Conservation (phyloP, 1,140 invertebrate species). For the Schlechtendalia chinensis region DNA sequence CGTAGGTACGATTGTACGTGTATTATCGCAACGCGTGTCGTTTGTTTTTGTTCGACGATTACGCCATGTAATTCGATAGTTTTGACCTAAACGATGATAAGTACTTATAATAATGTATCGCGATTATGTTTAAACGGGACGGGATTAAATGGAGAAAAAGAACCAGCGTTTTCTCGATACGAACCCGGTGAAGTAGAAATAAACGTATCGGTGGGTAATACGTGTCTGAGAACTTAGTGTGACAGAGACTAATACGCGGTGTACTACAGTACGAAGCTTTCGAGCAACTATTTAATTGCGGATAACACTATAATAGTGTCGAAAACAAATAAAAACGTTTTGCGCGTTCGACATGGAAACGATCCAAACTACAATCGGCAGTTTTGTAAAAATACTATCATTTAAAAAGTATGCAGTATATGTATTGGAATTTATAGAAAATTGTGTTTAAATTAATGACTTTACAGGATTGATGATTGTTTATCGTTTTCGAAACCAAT, state of each 20-base stretch:
- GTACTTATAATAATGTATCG: conserved; percentile 2
- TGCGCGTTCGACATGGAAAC: neutral
- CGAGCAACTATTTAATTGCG: neutral
- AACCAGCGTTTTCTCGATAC: neutral
- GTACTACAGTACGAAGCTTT: neutral
- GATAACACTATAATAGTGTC: conserved; percentile 9
- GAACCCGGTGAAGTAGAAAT: conserved; percentile 1
- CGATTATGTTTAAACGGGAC: neutral
- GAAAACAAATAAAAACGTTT: conserved; percentile 12
- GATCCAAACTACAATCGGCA: no score
- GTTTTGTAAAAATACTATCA: no score
- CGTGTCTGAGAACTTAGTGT: neutral
- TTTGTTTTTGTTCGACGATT: neutral
- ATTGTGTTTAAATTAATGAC: no score
- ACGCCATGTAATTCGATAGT: neutral
- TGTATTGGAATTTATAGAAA: no score
- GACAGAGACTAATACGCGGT: conserved; percentile 18
- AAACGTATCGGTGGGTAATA: conserved; percentile 6
- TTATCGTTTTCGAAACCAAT: no score
- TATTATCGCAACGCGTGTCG: no score
- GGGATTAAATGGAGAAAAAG: neutral
- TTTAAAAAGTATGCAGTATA: no score
- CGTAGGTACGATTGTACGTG: no score
- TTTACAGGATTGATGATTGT: no score
- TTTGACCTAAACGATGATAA: neutral